Evolutionary conservation across 30 jellyfish, hydroid and myxozoan genomes (phyloP).

Genomic region (Calvadosia cruxmelitensis): DNA sequence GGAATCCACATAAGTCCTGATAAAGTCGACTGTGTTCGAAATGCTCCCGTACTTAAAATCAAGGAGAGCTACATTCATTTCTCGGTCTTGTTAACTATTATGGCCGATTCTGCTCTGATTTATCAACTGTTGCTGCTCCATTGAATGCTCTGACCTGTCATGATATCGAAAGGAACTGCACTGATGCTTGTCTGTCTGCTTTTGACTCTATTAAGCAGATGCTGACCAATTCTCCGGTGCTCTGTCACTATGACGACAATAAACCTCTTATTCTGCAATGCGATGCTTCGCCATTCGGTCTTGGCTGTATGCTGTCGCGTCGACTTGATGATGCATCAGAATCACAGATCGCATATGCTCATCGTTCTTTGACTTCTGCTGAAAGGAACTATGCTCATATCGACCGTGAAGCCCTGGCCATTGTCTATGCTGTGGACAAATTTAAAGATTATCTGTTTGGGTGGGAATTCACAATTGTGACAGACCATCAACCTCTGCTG

Average conservation of each 20-base stretch:
- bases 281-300: background rate
- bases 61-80: no score
- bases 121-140: no score
- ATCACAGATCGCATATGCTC: background rate
- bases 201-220: background rate
- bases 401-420: background rate
- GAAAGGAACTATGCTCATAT: constrained; percentile 2
- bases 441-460: background rate
- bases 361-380: background rate
- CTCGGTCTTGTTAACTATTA: no score
- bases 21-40: background rate
- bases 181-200: background rate
- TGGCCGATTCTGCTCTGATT: no score
- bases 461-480: background rate
- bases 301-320: background rate
- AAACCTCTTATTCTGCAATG: background rate
- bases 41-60: background rate
- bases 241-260: background rate
- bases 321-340: background rate
- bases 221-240: background rate
- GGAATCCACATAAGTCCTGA: background rate
- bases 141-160: no score
- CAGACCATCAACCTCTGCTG: constrained; percentile 2
- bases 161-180: no score
- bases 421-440: background rate